Conservation (phyloP, 2,113 vertebrate species). For the Salvelinus namaycush region DNA sequence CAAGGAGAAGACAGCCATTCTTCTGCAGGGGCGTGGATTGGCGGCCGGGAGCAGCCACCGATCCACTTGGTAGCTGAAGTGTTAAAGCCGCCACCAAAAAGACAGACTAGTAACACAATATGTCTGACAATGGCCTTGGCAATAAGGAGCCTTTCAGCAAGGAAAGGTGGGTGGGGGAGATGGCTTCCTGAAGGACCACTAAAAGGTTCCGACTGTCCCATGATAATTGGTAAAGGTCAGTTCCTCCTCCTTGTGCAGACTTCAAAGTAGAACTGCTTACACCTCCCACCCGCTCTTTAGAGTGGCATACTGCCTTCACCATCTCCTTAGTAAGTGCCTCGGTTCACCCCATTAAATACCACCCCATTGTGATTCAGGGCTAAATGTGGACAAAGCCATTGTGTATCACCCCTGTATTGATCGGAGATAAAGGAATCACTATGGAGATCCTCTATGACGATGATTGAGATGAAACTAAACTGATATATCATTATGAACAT, state of each 20-base stretch:
- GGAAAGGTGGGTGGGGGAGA: constrained; percentile 14
- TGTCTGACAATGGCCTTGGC: constrained; percentile 15
- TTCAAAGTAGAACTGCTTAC: constrained; percentile 34
- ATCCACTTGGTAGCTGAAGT: constrained; percentile 2
- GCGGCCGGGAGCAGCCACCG: constrained; percentile 19
- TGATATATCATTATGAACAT: too few relatives aligned
- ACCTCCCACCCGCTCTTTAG: constrained; percentile 36
- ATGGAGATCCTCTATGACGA: background rate
- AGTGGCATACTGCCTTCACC: constrained; percentile 19
- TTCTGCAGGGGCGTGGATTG: background rate
- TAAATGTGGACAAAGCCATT: constrained; percentile 15
- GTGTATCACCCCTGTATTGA: background rate
- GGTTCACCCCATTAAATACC: constrained; percentile 52
- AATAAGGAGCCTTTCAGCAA: constrained; percentile 25
- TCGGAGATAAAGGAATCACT: background rate
- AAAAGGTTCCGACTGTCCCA: constrained; percentile 66
- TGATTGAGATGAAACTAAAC: too few relatives aligned
- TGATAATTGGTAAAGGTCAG: constrained; percentile 69
- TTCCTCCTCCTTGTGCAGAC: constrained; percentile 32
- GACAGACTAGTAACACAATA: constrained; percentile 34
- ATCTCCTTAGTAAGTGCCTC: constrained; percentile 25
- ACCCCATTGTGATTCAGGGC: constrained; percentile 45
- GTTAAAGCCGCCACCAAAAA: constrained; percentile 2
- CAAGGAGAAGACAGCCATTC: background rate
- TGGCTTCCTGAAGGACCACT: constrained; percentile 38